Evolutionary conservation across 2,888 invertebrate genomes (phyloP).

Genomic region (Temnothorax unifasciatus): DNA sequence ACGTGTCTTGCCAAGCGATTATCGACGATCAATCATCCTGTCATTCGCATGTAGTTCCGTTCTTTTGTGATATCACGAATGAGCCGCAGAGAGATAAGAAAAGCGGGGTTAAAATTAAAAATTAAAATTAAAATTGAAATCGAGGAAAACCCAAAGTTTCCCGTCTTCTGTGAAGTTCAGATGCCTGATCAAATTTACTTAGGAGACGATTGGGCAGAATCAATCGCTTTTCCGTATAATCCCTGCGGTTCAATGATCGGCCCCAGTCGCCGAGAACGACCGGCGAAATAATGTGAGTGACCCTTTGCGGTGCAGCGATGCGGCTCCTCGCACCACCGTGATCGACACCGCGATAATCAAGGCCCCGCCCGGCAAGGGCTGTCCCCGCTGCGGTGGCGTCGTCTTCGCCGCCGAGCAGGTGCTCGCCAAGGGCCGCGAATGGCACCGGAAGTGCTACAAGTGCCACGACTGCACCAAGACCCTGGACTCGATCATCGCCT

Average conservation of each 20-base stretch:
- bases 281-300: not conserved
- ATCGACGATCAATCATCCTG: slow-evolving; percentile 27
- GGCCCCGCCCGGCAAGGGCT: slow-evolving; percentile 95
- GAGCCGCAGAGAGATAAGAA: slow-evolving; percentile 34
- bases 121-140: not conserved
- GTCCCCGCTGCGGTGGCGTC: slow-evolving; percentile 95
- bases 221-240: slow-evolving; percentile 33
- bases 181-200: not conserved
- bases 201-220: not conserved
- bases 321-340: slow-evolving; percentile 92
- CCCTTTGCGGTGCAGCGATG: slow-evolving; percentile 88
- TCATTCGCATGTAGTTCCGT: slow-evolving; percentile 60
- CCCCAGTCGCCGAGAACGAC: not conserved
- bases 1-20: slow-evolving; percentile 40
- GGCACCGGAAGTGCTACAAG: slow-evolving; percentile 98
- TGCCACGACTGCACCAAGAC: slow-evolving; percentile 97
- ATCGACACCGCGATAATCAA: slow-evolving; percentile 93
- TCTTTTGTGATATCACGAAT: not conserved
- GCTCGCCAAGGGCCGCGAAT: slow-evolving; percentile 95
- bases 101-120: slow-evolving; percentile 10
- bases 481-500: slow-evolving; percentile 97
- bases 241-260: slow-evolving; percentile 16
- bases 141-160: not conserved
- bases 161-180: not conserved
- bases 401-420: slow-evolving; percentile 98